These are phyloP conservation scores for Tetramorium simillimum DNA, from an alignment of 1,140 invertebrate genomes.

Conservation along the genomic window DNA sequence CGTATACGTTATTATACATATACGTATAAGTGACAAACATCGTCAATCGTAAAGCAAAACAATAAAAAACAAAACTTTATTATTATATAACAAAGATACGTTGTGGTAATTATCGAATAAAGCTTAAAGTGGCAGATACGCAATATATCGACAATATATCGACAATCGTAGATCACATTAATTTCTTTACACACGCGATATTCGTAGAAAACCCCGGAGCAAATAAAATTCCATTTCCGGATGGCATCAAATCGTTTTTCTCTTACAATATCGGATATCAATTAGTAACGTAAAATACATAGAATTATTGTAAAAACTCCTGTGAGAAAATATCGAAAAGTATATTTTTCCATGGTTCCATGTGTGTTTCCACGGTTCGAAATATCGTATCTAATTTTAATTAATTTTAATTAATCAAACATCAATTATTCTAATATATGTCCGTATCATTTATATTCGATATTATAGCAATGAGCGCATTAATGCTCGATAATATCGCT, in stretches of 20 bases:
- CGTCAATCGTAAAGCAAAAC: background rate
- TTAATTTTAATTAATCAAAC: background rate
- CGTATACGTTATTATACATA: background rate
- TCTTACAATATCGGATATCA: background rate
- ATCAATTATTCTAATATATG: background rate
- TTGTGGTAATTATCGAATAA: background rate
- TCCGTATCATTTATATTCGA: background rate
- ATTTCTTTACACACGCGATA: background rate
- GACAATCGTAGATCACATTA: background rate
- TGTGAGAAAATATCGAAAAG: background rate
- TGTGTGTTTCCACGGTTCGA: background rate
- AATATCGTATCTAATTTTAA: background rate
- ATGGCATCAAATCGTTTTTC: background rate
- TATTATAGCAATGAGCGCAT: background rate
- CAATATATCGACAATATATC: background rate
- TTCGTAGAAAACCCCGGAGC: background rate
- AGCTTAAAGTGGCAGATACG: background rate
- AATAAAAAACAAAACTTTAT: conserved; percentile 7
- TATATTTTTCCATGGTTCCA: background rate
- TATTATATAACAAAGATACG: background rate
- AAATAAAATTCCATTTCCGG: background rate
- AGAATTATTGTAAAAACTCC: background rate
- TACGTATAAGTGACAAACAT: background rate
- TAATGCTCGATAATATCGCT: background rate
- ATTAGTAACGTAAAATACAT: background rate